Evolutionary conservation across 1,140 invertebrate species (phyloP), one percentile per base, ranked within the genome.

Genomic region (Holcopasites calliopsidis): DNA sequence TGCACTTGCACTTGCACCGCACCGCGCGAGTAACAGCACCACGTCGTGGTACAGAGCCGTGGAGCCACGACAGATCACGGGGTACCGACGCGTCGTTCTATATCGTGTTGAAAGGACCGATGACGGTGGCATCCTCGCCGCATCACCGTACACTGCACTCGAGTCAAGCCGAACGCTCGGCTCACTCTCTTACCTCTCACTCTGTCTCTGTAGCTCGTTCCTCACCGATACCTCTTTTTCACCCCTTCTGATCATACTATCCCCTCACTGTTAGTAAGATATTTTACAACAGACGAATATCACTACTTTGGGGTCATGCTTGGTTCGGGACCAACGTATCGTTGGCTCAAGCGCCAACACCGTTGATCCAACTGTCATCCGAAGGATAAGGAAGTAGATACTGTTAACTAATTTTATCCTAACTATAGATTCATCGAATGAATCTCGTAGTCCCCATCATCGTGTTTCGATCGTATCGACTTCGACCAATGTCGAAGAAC

Each of bases 1-100:
- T 88, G 86, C 85, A 83, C 84, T 75, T 58, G 77, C 77, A 81
- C 77, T 80, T 81, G 71, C 81, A 80, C 83, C 54, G 76, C 82
- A 85, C 76, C 44, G 35, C 28, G 44, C 54, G 58, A 50, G 33
- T 69, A 68, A 57, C 44, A 61, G 47, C 57, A 28, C 18, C 21
- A 61, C 47, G 49, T 49, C 79, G 82, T 78, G 79, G 84, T 84
- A 72, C 50, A 31, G 54, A 55, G 28, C 49, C 75, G 58, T 66
- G 69, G 28, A 76, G 82, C 80, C 78, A 49, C 61, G 72, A 7
- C 61, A 31, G 80, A 84, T 86, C 76, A 85, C 85, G 79, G 80
- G 76, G 73, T 83, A 85, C 82, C 83, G 82, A 83, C 80, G 78
- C 77, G 76, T 74, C 78, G 76, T 79, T 76, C 60, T 69, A 62